phyloP scores from a whole-genome alignment of 2,113 vertebrate species.

The Lasiurus cinereus region DNA sequence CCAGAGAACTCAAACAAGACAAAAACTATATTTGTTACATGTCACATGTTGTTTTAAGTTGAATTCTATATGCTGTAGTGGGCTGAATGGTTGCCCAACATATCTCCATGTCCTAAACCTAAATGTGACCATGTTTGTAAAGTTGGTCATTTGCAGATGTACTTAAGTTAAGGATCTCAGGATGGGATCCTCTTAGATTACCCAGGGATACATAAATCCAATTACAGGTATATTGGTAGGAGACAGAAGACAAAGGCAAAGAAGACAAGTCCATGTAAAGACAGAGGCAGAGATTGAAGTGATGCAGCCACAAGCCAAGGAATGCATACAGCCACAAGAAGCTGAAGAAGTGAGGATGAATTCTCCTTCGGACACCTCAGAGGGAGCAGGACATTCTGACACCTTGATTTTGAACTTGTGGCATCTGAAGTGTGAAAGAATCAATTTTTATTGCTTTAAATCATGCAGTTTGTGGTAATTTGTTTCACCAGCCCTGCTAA shows the following conservation, averaged over 20 bases:
- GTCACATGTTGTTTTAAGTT: not conserved
- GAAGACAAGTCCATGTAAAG: not conserved
- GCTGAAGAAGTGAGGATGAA: not conserved
- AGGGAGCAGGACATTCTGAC: not conserved
- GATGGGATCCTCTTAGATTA: too few relatives aligned
- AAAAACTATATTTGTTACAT: not conserved
- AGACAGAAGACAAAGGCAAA: not conserved
- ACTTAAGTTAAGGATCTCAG: not conserved
- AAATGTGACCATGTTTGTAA: not conserved
- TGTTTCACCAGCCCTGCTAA: not conserved
- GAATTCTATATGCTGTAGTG: not conserved
- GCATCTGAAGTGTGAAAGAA: not conserved
- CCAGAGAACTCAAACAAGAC: slow-evolving; percentile 64
- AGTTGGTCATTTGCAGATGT: not conserved
- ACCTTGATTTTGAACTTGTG: not conserved
- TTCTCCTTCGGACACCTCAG: not conserved
- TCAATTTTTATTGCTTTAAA: not conserved
- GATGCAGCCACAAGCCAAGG: not conserved
- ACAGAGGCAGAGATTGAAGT: rapidly evolving
- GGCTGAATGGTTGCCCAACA: not conserved
- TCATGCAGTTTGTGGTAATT: not conserved
- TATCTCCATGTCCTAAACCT: not conserved
- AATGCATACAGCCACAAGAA: rapidly evolving
- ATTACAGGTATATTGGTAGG: not conserved
- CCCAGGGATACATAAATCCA: not conserved